phyloP scores from a whole-genome alignment of 2,113 vertebrate genomes.

The Synodontis membranacea region DNA sequence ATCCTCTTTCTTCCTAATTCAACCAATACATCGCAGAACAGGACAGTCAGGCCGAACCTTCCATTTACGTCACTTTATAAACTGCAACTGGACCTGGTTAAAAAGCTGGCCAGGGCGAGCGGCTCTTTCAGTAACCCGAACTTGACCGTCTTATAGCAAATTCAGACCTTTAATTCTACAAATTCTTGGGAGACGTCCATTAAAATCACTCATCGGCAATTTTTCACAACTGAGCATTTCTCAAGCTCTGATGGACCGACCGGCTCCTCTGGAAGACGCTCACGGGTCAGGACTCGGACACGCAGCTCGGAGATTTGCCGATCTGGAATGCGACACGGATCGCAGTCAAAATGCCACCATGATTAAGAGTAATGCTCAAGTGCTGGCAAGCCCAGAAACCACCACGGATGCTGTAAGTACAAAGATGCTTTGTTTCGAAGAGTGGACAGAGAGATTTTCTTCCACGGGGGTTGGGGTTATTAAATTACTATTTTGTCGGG shows the following conservation, averaged over 20 bases:
- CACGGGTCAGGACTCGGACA: constrained; percentile 24
- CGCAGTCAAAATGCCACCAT: constrained; percentile 35
- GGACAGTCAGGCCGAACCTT: constrained; percentile 44
- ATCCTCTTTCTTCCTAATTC: constrained; percentile 13
- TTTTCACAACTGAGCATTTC: constrained; percentile 41
- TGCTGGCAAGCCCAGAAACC: constrained; percentile 31
- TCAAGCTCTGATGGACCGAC: constrained; percentile 31
- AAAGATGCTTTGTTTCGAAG: constrained; percentile 43
- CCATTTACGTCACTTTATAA: neutral
- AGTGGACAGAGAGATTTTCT: constrained; percentile 31
- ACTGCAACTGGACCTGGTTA: constrained; percentile 61
- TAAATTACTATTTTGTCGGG: constrained; percentile 15
- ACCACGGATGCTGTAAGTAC: neutral
- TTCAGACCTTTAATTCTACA: constrained; percentile 51
- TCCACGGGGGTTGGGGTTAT: constrained; percentile 13
- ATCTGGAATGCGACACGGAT: constrained; percentile 21
- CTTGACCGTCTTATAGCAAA: constrained; percentile 43
- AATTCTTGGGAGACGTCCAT: constrained; percentile 49
- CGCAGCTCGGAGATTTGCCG: constrained; percentile 13
- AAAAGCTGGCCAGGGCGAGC: constrained; percentile 42
- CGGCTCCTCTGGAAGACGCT: constrained; percentile 30
- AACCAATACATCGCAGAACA: constrained; percentile 54
- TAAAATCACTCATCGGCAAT: constrained; percentile 47
- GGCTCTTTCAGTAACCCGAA: constrained; percentile 35
- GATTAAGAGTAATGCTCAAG: constrained; percentile 44